phyloP scores from a whole-genome alignment of 1,140 invertebrate species.

The Calliphora vicina region DNA sequence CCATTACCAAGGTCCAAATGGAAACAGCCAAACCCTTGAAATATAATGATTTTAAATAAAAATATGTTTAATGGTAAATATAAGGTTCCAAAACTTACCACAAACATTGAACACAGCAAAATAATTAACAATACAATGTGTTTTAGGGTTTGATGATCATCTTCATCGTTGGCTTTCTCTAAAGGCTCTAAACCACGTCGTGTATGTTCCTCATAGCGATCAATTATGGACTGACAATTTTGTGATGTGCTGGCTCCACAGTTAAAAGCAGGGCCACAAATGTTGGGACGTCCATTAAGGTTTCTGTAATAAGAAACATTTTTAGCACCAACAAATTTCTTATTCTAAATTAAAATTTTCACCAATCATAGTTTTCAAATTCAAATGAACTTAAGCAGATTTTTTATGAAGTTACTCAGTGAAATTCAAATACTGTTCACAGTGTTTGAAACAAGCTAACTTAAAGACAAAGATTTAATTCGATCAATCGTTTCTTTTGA shows the following conservation, averaged over 20 bases:
- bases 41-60: neutral
- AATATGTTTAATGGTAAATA: neutral
- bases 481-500: no score
- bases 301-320: conserved; percentile 14
- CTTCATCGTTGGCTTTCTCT: conserved; percentile 67
- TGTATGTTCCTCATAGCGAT: conserved; percentile 66
- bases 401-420: no score
- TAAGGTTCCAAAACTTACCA: conserved; percentile 74
- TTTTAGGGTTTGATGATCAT: conserved; percentile 77
- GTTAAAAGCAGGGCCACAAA: conserved; percentile 65
- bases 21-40: conserved; percentile 82
- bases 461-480: no score
- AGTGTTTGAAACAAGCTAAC: no score
- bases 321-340: no score
- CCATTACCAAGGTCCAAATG: conserved; percentile 85
- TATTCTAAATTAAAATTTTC: no score
- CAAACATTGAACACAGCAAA: conserved; percentile 85
- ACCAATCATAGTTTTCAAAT: no score
- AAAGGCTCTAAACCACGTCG: conserved; percentile 65
- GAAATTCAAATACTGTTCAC: no score
- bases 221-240: conserved; percentile 65
- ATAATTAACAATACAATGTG: conserved; percentile 87
- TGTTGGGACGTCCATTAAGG: conserved; percentile 30
- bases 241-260: conserved; percentile 64
- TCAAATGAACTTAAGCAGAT: no score